These are phyloP conservation scores for Synergus gifuensis DNA, from an alignment of 2,888 invertebrate species.

Conservation along the genomic window DNA sequence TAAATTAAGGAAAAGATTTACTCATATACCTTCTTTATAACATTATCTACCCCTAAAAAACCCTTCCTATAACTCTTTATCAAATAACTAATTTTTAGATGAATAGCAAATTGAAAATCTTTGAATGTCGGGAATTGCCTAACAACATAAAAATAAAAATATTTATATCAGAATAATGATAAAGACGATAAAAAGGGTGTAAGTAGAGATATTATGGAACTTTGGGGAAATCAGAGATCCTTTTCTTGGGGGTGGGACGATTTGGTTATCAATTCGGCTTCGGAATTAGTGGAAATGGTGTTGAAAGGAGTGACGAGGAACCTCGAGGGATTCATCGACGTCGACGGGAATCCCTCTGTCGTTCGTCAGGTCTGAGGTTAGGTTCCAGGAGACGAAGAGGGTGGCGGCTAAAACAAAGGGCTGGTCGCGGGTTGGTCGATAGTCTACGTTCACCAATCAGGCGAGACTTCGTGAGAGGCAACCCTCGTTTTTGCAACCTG, in stretches of 20 bases:
- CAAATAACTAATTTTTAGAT: too few relatives aligned
- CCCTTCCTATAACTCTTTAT: too few relatives aligned
- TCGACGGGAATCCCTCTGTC: constrained; percentile 45
- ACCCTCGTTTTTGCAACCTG: constrained; percentile 69
- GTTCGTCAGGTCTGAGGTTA: constrained; percentile 55
- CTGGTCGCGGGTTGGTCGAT: constrained; percentile 77
- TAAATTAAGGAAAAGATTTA: too few relatives aligned
- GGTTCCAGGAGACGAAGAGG: constrained; percentile 54
- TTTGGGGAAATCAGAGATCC: constrained; percentile 1
- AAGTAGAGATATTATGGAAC: background rate
- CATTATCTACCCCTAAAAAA: too few relatives aligned
- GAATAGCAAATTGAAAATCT: too few relatives aligned
- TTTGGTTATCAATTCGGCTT: constrained; percentile 10
- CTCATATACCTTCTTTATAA: too few relatives aligned
- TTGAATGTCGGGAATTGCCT: too few relatives aligned
- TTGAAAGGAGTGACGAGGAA: constrained; percentile 46
- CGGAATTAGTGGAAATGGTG: constrained; percentile 43
- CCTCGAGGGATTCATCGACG: constrained; percentile 33
- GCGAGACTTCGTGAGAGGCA: constrained; percentile 69
- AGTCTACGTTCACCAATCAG: constrained; percentile 76
- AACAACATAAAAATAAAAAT: too few relatives aligned
- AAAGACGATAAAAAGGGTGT: background rate
- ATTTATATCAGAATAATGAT: background rate
- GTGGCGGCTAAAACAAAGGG: constrained; percentile 76
- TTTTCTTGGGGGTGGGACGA: background rate